Evolutionary conservation across 2,888 invertebrate genomes (phyloP).

Genomic region (Acanthococcus lagerstroemiae): DNA sequence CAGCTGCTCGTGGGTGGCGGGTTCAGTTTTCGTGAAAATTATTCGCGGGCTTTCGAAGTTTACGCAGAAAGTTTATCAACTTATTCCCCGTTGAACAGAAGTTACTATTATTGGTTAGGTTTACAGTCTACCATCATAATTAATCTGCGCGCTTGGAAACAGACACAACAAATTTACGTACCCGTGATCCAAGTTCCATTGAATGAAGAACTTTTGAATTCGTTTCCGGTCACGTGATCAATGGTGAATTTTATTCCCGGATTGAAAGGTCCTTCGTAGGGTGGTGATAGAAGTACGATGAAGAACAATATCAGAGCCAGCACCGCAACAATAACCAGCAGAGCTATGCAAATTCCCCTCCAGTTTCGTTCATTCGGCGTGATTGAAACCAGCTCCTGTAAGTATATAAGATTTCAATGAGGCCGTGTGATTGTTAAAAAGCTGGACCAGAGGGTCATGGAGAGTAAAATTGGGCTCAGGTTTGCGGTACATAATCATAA

Average conservation of each 20-base stretch:
- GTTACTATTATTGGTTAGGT: no score
- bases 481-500: no score
- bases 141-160: no score
- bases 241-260: conserved; percentile 57
- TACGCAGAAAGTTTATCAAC: no score
- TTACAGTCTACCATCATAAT: no score
- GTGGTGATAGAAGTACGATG: conserved; percentile 78
- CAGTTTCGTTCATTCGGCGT: conserved; percentile 84
- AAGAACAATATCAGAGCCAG: conserved; percentile 83
- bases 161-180: conserved; percentile 41
- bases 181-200: conserved; percentile 70
- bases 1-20: no score
- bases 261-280: conserved; percentile 58
- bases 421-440: neutral
- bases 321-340: conserved; percentile 80
- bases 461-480: neutral
- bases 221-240: conserved; percentile 47
- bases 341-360: conserved; percentile 85
- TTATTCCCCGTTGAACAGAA: no score
- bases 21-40: no score
- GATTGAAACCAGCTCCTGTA: conserved; percentile 78
- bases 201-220: conserved; percentile 48
- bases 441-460: neutral
- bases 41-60: no score
- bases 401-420: conserved; percentile 36